These are phyloP conservation scores for Catharus fuscescens DNA, from an alignment of 2,113 vertebrate genomes.

Conservation along the genomic window DNA sequence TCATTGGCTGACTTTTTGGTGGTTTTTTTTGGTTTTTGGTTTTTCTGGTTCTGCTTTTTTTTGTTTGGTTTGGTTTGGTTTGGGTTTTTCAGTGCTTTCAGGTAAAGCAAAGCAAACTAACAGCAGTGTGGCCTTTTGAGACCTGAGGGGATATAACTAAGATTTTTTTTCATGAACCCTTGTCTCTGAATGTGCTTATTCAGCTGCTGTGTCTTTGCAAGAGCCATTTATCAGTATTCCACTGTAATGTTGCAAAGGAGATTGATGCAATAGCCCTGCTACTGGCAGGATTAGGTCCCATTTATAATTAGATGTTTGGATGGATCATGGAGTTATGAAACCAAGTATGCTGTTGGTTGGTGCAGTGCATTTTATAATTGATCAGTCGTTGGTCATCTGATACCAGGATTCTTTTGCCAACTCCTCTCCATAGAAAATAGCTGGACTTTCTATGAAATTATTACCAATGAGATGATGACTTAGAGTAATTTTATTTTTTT, in stretches of 20 bases:
- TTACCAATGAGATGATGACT: not conserved
- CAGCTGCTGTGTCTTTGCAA: constrained; percentile 1
- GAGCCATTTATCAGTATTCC: constrained; percentile 18
- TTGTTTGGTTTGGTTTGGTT: not conserved
- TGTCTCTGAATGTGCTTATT: constrained; percentile 24
- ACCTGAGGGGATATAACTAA: not conserved
- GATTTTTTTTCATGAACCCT: not conserved
- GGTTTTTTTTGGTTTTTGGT: not conserved
- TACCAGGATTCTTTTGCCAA: not conserved
- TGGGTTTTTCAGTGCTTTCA: not conserved
- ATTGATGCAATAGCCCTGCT: not conserved
- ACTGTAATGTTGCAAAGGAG: not conserved
- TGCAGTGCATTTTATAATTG: not conserved
- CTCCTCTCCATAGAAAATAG: not conserved
- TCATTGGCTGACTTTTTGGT: not conserved
- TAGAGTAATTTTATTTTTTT: not conserved
- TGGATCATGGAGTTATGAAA: not conserved
- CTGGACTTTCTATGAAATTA: not conserved
- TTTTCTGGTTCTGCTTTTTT: no score
- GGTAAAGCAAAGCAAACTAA: not conserved
- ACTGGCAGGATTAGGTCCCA: not conserved
- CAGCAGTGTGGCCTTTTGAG: not conserved
- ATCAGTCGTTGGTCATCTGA: not conserved
- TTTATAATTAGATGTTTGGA: not conserved
- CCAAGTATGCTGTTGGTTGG: not conserved